These are phyloP conservation scores for Schizothorax lantsangensis DNA, from an alignment of 2,797 vertebrate species.

Conservation along the genomic window DNA sequence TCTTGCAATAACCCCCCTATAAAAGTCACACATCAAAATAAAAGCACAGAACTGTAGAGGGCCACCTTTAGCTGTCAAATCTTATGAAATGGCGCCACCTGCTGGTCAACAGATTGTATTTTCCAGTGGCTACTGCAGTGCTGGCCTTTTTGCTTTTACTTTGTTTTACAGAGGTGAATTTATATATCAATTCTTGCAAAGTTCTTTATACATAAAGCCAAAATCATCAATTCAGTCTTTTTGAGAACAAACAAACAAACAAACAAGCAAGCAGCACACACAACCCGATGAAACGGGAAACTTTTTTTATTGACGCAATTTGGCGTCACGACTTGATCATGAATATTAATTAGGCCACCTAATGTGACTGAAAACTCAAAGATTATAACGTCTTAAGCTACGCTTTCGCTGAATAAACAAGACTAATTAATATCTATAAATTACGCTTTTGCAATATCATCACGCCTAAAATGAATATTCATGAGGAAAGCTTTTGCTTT, in stretches of 20 bases:
- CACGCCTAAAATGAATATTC: not conserved
- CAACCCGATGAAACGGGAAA: not conserved
- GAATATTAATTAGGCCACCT: not conserved
- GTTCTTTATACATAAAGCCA: not conserved
- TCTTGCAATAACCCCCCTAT: not conserved
- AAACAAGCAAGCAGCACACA: no score
- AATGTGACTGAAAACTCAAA: not conserved
- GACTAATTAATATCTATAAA: not conserved
- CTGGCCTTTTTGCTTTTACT: not conserved
- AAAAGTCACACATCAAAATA: not conserved
- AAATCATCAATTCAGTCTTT: not conserved
- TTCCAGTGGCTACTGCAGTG: no score
- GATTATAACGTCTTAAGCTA: not conserved
- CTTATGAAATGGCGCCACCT: constrained; percentile 64
- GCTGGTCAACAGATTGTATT: constrained; percentile 9
- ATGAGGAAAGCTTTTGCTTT: not conserved
- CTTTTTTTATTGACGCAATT: not conserved
- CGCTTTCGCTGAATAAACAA: not conserved
- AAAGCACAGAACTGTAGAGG: not conserved
- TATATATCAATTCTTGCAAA: not conserved
- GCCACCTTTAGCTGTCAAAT: not conserved
- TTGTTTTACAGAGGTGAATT: not conserved
- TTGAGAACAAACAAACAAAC: not conserved
- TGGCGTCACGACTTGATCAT: not conserved
- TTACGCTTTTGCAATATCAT: not conserved